These are phyloP conservation scores for Semotilus atromaculatus DNA, from an alignment of 2,797 vertebrate species.

Conservation along the genomic window DNA sequence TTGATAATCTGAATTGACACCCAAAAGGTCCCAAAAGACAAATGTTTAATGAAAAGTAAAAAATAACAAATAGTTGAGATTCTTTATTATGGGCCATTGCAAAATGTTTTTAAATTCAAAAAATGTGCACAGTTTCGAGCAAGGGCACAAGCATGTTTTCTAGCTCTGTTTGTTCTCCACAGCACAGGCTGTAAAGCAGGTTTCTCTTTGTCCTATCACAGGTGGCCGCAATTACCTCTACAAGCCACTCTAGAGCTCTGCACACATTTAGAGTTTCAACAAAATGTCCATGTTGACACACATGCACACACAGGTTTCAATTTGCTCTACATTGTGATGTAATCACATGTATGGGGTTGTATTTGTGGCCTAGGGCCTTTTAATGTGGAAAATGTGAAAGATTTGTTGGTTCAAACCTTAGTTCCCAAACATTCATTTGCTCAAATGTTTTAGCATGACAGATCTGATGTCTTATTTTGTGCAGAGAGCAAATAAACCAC, in stretches of 20 bases:
- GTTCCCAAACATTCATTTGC: constrained; percentile 24
- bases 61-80: neutral
- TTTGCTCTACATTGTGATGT: constrained; percentile 19
- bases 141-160: neutral
- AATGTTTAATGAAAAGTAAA: neutral
- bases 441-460: neutral
- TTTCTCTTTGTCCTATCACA: constrained; percentile 59
- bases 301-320: constrained; percentile 9
- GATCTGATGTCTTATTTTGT: constrained; percentile 4
- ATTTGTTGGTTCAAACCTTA: constrained; percentile 18
- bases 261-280: constrained; percentile 60
- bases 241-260: constrained; percentile 68
- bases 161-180: neutral
- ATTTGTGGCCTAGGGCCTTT: constrained; percentile 1
- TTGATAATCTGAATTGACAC: neutral
- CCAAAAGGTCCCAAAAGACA: no score
- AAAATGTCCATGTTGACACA: constrained; percentile 43
- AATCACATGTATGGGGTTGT: constrained; percentile 15
- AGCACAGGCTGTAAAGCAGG: constrained; percentile 8
- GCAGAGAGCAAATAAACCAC: neutral
- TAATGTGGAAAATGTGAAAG: constrained; percentile 12
- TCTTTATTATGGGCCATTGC: neutral
- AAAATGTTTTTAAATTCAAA: neutral
- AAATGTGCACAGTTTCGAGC: neutral
- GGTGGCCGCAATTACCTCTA: constrained; percentile 78